Evolutionary conservation across 2,797 vertebrate species (phyloP), one percentile per base, ranked within the genome.

Genomic region (Anguilla anguilla): DNA sequence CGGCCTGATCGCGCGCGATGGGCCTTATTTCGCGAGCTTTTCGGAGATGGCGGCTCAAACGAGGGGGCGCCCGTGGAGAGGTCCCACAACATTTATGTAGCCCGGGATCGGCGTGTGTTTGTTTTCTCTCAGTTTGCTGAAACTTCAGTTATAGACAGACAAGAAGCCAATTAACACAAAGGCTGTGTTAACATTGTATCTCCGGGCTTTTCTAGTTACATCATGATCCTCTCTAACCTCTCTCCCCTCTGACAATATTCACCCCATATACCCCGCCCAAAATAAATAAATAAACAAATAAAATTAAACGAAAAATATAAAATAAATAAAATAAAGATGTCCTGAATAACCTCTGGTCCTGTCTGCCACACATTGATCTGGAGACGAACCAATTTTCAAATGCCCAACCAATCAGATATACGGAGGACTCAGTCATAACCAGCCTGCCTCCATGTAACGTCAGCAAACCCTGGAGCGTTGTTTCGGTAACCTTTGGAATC

Each of bases 11-110:
- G 92, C 89, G 81, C 94, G 94, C 94, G 93, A 94, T 93, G 91
- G 93, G 95, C 92, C 91, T 95, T 92, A 93, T 95, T 93, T 94
- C 94, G 92, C 91, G 49, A 89, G 77, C 90, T 93, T 39, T 92
- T 92, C 94, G 0, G 53, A 72, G 83, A 55, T 67, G 22, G 10
- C 61, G 22, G 17, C 67, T 64, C 51, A 51, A 55, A n/a, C 15
- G 10, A 17, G 43, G 55, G 39, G 49, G 31, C 3, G 55, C 39
- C 77, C n/a, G 15, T 31, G 13, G 31, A 57, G 13, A 25, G 13
- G 39, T 87, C 86, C 57, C 49, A 11, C 9, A 43, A 17, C 28
- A 15, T 31, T 39, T 43, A n/a, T 25, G 84, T 55, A 64, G 11
- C 53, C 83, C 17, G 28, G 13, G 25, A 55, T 57, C 83, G 31